Percentiles rank a stretch among this genome's conserved stretches.
phyloP scores from a whole-genome alignment of 1,140 invertebrate species.

The Anadara kagoshimensis region DNA sequence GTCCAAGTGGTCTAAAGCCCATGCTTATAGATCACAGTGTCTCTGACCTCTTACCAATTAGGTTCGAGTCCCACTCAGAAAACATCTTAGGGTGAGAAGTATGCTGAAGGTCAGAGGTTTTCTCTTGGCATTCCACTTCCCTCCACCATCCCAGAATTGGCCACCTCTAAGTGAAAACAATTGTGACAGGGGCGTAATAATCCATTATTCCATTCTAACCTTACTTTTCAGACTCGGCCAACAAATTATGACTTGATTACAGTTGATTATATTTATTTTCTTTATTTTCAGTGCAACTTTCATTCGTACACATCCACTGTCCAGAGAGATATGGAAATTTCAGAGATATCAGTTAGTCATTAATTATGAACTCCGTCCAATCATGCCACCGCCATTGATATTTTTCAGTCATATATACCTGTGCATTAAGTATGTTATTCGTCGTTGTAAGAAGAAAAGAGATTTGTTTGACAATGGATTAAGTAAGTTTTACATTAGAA shows the following conservation, averaged over 20 bases:
- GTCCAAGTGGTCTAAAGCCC: no score
- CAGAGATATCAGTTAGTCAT: constrained; percentile 98
- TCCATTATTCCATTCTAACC: no score
- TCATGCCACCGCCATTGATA: constrained; percentile 95
- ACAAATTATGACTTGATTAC: not conserved
- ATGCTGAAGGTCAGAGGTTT: no score
- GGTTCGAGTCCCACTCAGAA: no score
- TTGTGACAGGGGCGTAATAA: no score
- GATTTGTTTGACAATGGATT: constrained; percentile 94
- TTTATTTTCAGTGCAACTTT: constrained; percentile 87
- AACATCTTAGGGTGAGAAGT: no score
- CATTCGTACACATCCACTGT: constrained; percentile 94
- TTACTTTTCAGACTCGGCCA: no score
- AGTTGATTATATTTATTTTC: constrained; percentile 15
- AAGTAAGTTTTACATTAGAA: constrained; percentile 76
- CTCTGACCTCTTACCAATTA: no score
- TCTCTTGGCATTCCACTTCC: no score
- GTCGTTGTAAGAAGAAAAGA: constrained; percentile 85
- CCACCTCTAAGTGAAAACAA: no score
- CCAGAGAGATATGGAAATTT: constrained; percentile 99
- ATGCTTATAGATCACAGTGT: no score
- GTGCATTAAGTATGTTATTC: constrained; percentile 87
- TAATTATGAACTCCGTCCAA: constrained; percentile 97
- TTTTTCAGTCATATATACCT: constrained; percentile 92
- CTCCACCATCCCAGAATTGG: no score